Percentiles rank a stretch among this genome's conserved stretches.
Conservation (phyloP, 2,113 vertebrate genomes). For the Falco punctatus region DNA sequence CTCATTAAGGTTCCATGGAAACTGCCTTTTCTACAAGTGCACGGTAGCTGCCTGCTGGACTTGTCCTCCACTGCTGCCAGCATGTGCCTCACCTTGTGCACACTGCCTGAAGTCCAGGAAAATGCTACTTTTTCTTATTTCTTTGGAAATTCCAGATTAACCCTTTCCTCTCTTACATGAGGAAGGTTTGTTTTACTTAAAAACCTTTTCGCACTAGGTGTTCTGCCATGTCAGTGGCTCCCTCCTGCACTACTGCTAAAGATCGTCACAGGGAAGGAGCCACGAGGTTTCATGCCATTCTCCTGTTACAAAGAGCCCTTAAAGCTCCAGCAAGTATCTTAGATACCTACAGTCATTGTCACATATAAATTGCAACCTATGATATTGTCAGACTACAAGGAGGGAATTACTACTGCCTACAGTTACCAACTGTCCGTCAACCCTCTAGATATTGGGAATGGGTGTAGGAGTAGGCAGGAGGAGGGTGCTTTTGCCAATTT, state of each 20-base stretch:
- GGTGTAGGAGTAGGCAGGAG: not conserved
- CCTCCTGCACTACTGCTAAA: not conserved
- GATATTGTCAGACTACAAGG: not conserved
- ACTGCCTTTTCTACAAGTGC: not conserved
- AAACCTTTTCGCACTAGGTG: not conserved
- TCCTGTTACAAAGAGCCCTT: not conserved
- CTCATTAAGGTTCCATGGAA: not conserved
- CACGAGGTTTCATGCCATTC: not conserved
- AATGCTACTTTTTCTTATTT: not conserved
- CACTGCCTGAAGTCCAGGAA: not conserved
- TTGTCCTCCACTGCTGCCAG: not conserved
- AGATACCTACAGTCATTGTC: not conserved
- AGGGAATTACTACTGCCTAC: not conserved
- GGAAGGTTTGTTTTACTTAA: not conserved
- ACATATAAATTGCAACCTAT: not conserved
- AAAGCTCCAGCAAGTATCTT: not conserved
- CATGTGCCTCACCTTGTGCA: rapidly evolving
- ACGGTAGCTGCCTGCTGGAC: not conserved
- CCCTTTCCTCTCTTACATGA: not conserved
- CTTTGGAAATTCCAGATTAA: not conserved
- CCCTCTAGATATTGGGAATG: not conserved
- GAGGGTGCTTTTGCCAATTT: not conserved
- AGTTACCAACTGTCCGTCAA: not conserved
- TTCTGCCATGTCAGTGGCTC: not conserved
- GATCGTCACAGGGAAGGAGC: not conserved